Base-by-base conservation (phyloP, 2,888 invertebrate species). In the Diachrysia chrysitis region DNA sequence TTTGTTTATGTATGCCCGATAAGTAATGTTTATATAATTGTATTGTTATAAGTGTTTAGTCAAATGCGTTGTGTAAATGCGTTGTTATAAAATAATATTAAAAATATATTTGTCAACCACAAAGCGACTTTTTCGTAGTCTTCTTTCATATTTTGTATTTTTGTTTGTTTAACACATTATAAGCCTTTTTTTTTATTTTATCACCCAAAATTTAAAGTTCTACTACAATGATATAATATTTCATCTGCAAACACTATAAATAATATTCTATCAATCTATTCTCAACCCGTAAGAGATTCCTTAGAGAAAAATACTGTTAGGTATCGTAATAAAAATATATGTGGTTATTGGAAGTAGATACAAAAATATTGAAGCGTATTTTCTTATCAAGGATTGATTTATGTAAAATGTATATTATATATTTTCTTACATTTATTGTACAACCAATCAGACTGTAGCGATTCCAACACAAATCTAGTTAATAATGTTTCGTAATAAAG, bases 31-130 rank as follows among this genome's bases (percentile, higher is more conserved):
- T 25, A 17, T 58, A 56, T 63, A 78, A 82, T 76, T 79, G 0
- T 62, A 68, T 71, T 78, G 72, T 74, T n/a, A n/a, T n/a, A n/a
- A 71, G 71, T 74, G 62, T 71, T 76, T 63, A 60, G 57, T 76
- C 70, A 72, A 70, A 66, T 69, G 64, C 76, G 65, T 68, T n/a
- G 54, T 16, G 7, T 12, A 5, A 51, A 51, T 42, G 10, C 48
- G 7, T 51, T 21, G 12, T 51, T 51, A n/a, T n/a, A n/a, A n/a
- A n/a, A n/a, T n/a, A n/a, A n/a, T n/a, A n/a, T n/a, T n/a, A n/a
- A n/a, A n/a, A n/a, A n/a, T n/a, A n/a, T n/a, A n/a, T n/a, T n/a
- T n/a, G n/a, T n/a, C n/a, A n/a, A n/a, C n/a, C n/a, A n/a, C n/a
- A n/a, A n/a, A n/a, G n/a, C n/a, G n/a, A n/a, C n/a, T 37, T 16